These are phyloP conservation scores for Timandra comae DNA, from an alignment of 2,888 invertebrate genomes.

Conservation along the genomic window DNA sequence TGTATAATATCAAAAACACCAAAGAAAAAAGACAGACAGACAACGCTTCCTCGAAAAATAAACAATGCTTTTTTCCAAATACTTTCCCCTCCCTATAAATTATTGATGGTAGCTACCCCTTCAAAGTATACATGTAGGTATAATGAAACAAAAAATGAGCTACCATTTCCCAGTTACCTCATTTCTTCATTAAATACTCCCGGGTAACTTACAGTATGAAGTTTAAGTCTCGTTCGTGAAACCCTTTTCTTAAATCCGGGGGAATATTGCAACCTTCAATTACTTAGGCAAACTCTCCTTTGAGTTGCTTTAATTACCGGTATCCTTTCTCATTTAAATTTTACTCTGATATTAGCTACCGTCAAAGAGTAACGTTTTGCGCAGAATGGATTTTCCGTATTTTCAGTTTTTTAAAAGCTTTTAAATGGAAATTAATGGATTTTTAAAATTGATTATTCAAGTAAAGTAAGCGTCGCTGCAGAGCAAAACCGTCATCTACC, in stretches of 20 bases:
- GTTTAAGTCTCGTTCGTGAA: conserved; percentile 2
- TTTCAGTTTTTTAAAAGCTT: too few species aligned
- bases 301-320: conserved; percentile 47
- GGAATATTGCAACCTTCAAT: conserved; percentile 49
- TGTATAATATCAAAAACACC: too few species aligned
- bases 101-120: too few species aligned
- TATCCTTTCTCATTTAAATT: conserved; percentile 47
- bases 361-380: conserved; percentile 15
- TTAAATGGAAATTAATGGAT: too few species aligned
- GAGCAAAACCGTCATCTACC: too few species aligned
- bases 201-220: conserved; percentile 4
- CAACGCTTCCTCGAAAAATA: conserved; percentile 1
- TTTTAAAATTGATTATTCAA: too few species aligned
- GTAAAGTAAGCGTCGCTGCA: too few species aligned
- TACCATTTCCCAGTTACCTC: conserved; percentile 5
- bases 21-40: too few species aligned
- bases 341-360: conserved; percentile 27
- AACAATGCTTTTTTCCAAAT: conserved; percentile 4
- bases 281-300: conserved; percentile 46
- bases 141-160: neutral
- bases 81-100: too few species aligned
- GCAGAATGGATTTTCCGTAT: neutral
- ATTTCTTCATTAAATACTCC: conserved; percentile 14
- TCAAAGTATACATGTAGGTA: neutral
- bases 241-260: conserved; percentile 32